phyloP scores from a whole-genome alignment of 1,140 invertebrate genomes.

The Ganaspis sp. region DNA sequence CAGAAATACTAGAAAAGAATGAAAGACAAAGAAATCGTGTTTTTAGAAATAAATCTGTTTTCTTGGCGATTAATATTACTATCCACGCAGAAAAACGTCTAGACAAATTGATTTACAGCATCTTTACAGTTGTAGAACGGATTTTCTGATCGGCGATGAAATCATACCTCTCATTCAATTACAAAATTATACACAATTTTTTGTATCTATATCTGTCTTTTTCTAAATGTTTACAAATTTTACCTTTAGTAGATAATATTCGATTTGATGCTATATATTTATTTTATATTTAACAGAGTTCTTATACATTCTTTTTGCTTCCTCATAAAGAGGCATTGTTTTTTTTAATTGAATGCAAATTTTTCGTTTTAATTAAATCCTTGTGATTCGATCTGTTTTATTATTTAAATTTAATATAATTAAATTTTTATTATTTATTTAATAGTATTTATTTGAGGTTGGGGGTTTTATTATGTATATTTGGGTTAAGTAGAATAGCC shows the following conservation, averaged over 20 bases:
- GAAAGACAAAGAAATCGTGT: neutral
- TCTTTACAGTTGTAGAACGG: neutral
- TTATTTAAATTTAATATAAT: no score
- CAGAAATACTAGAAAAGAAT: neutral
- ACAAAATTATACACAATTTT: neutral
- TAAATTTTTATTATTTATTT: neutral
- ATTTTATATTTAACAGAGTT: no score
- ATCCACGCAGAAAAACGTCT: neutral
- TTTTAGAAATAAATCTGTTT: neutral
- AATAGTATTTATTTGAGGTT: neutral
- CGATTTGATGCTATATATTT: no score
- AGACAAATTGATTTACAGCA: slow-evolving; percentile 6
- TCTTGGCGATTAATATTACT: neutral
- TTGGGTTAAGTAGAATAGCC: neutral
- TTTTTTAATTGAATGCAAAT: no score
- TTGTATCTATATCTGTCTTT: neutral
- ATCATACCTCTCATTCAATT: neutral
- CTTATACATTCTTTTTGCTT: no score
- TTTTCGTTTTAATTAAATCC: no score
- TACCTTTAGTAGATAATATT: no score
- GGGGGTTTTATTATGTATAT: no score
- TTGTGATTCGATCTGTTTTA: no score
- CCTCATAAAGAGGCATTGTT: no score
- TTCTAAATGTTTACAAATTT: neutral
- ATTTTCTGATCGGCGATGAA: slow-evolving; percentile 2